phyloP scores from a whole-genome alignment of 2,113 vertebrate genomes.

The Pangasianodon gigas region DNA sequence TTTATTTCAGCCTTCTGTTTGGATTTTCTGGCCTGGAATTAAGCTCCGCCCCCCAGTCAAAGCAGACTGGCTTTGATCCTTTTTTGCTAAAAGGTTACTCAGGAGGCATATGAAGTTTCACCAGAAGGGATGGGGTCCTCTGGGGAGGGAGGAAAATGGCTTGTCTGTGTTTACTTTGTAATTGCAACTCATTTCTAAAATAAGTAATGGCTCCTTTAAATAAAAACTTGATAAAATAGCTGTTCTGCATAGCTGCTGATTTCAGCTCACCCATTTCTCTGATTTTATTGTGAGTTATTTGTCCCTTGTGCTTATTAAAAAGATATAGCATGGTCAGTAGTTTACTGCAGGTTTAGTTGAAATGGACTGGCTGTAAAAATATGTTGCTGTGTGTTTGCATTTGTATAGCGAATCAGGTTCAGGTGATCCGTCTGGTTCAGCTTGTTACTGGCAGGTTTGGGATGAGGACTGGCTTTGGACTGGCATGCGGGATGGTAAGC shows the following conservation, averaged over 20 bases:
- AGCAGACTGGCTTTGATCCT: background rate
- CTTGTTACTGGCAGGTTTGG: background rate
- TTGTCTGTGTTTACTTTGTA: background rate
- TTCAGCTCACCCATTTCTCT: background rate
- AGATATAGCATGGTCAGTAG: background rate
- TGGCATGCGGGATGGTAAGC: background rate
- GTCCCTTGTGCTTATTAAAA: background rate
- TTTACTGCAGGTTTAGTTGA: background rate
- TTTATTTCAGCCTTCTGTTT: background rate
- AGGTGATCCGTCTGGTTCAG: background rate
- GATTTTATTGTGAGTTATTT: background rate
- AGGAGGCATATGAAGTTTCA: background rate
- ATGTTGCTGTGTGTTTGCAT: background rate
- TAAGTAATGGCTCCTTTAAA: background rate
- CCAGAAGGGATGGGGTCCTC: background rate
- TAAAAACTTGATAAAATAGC: background rate
- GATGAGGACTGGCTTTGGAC: background rate
- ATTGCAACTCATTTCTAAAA: background rate
- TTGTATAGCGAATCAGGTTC: background rate
- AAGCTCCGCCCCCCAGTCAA: background rate
- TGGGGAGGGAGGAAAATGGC: background rate
- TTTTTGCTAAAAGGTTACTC: background rate
- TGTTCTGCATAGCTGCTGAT: background rate
- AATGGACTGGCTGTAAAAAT: background rate
- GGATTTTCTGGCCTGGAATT: conserved; percentile 1